Evolutionary conservation across 2,888 invertebrate species (phyloP).

Genomic region (Tetrapedia diversipes): DNA sequence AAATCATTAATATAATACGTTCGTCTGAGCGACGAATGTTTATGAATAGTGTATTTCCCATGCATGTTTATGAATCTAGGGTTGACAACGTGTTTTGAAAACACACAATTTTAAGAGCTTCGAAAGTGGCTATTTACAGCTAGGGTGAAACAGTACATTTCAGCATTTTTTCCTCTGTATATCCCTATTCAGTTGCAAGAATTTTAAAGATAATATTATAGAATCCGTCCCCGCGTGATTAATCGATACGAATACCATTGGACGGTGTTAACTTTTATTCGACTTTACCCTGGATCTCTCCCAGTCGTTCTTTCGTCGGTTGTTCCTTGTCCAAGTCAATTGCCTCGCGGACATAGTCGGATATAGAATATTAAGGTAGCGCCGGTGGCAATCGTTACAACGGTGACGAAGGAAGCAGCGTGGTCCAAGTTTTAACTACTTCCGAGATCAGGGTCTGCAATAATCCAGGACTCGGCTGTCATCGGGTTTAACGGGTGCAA

Average conservation of each 20-base stretch:
- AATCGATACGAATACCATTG: background rate
- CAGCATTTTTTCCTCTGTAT: no score
- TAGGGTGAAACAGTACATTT: no score
- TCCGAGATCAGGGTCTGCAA: slow-evolving; percentile 69
- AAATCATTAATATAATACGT: no score
- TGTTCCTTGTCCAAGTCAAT: slow-evolving; percentile 61
- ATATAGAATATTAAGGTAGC: slow-evolving; percentile 71
- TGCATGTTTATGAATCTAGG: no score
- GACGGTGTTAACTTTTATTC: background rate
- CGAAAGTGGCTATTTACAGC: no score
- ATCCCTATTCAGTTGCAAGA: no score
- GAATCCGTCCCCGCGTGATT: background rate
- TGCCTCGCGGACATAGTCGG: slow-evolving; percentile 65
- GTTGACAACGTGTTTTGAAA: no score
- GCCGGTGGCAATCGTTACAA: slow-evolving; percentile 51
- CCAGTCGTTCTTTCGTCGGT: background rate
- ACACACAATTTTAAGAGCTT: no score
- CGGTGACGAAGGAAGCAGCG: slow-evolving; percentile 47
- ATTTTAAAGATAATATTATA: no score
- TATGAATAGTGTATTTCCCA: no score
- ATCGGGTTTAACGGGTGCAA: slow-evolving; percentile 57
- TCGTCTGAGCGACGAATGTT: no score
- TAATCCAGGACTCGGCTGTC: slow-evolving; percentile 56
- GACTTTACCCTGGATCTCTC: background rate
- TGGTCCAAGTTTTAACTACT: slow-evolving; percentile 71